A percentile compares a stretch with the other conserved stretches of the same genome.
Conservation (phyloP, 2,113 vertebrate species). For the Willisornis vidua region DNA sequence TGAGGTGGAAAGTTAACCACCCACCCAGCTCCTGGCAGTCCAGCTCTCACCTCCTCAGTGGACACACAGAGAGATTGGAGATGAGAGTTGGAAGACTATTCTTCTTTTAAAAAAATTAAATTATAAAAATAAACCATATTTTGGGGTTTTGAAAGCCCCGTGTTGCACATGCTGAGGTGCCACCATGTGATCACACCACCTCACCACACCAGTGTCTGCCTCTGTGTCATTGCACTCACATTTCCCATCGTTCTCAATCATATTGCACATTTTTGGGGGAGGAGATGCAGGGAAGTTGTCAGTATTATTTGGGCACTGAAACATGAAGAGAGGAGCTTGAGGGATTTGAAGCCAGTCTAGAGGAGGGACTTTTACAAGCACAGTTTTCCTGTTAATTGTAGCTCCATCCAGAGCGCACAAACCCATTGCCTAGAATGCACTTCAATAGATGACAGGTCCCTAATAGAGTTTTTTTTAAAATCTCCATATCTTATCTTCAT, state of each 20-base stretch:
- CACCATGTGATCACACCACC: not conserved
- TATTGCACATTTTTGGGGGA: not conserved
- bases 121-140: not conserved
- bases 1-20: not conserved
- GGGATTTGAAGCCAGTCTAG: not conserved
- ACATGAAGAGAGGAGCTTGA: not conserved
- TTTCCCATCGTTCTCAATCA: not conserved
- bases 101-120: too few species aligned
- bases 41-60: not conserved
- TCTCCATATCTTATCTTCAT: conserved; percentile 49
- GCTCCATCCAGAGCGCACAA: not conserved
- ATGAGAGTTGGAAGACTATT: not conserved
- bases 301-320: not conserved
- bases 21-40: not conserved
- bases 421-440: conserved; percentile 27
- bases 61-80: not conserved
- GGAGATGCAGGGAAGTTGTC: not conserved
- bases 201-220: fast-evolving
- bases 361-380: not conserved
- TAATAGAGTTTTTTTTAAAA: not conserved
- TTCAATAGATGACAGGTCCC: not conserved
- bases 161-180: not conserved
- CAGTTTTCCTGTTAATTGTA: not conserved
- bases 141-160: not conserved
- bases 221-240: not conserved